Evolutionary conservation across 2,888 invertebrate species (phyloP).

Genomic region (Drosophila differens): DNA sequence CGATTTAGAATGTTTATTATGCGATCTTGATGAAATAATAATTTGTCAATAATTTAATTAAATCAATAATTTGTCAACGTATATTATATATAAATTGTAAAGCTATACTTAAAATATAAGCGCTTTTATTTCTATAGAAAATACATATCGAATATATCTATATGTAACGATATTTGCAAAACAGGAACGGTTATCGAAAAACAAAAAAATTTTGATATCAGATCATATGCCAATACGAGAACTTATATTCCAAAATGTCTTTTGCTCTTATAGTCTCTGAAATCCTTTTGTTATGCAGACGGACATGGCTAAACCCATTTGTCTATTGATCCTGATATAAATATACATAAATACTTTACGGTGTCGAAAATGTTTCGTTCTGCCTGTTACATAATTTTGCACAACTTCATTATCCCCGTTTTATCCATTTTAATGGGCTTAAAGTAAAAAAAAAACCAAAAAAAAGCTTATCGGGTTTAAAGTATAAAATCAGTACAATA

Average conservation of each 20-base stretch:
- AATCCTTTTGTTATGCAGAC: neutral
- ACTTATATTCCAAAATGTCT: neutral
- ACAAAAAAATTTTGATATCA: neutral
- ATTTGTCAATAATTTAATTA: neutral
- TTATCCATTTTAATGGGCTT: too few relatives aligned
- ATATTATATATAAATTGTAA: too few relatives aligned
- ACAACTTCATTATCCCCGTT: too few relatives aligned
- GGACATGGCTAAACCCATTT: neutral
- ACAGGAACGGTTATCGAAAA: neutral
- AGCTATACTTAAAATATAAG: neutral
- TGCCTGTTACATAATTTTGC: too few relatives aligned
- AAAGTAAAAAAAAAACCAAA: too few relatives aligned
- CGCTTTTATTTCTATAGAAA: neutral
- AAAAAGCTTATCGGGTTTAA: neutral
- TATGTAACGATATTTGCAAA: neutral
- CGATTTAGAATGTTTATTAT: neutral
- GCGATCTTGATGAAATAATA: too few relatives aligned
- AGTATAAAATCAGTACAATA: neutral
- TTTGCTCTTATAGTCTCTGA: neutral
- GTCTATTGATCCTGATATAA: neutral
- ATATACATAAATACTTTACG: neutral
- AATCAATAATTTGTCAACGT: neutral
- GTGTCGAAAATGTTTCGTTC: neutral
- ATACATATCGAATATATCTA: neutral
- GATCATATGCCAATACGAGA: neutral